Conservation (phyloP, 2,888 invertebrate species). For the Drosophila flavopinicola region DNA sequence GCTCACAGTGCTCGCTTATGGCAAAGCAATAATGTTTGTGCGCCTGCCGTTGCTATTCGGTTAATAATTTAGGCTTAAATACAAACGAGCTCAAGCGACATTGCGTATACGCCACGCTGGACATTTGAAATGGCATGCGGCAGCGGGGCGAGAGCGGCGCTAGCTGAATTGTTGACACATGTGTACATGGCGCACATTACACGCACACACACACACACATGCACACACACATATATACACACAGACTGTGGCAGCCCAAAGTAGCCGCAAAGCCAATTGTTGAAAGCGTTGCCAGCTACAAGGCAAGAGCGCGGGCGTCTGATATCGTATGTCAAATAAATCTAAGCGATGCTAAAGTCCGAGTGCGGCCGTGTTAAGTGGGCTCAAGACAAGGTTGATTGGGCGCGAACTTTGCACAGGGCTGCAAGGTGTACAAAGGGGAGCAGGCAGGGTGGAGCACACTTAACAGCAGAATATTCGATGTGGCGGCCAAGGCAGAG, state of each 20-base stretch:
- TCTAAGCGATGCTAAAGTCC: conserved; percentile 61
- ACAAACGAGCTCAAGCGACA: conserved; percentile 59
- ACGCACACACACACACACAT: conserved; percentile 22
- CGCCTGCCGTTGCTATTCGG: conserved; percentile 51
- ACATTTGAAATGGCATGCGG: conserved; percentile 36
- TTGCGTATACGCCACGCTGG: conserved; percentile 69
- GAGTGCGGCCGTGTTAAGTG: conserved; percentile 73
- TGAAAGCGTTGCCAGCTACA: conserved; percentile 39
- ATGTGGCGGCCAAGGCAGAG: not conserved
- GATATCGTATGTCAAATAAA: conserved; percentile 54
- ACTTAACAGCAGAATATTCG: conserved; percentile 7
- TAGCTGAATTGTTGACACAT: conserved; percentile 65
- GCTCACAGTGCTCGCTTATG: conserved; percentile 63
- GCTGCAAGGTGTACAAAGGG: conserved; percentile 8
- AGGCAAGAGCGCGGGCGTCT: not conserved
- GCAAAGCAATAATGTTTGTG: conserved; percentile 72
- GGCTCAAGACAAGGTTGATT: conserved; percentile 75
- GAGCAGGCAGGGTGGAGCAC: not conserved
- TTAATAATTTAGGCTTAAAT: conserved; percentile 77
- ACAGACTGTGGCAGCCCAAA: conserved; percentile 38
- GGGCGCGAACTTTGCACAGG: conserved; percentile 62
- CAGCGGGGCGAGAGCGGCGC: not conserved
- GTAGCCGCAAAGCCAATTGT: conserved; percentile 78
- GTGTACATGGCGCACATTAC: conserved; percentile 38
- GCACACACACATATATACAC: conserved; percentile 19